phyloP scores from a whole-genome alignment of 2,113 vertebrate species.

The Myotis davidii region DNA sequence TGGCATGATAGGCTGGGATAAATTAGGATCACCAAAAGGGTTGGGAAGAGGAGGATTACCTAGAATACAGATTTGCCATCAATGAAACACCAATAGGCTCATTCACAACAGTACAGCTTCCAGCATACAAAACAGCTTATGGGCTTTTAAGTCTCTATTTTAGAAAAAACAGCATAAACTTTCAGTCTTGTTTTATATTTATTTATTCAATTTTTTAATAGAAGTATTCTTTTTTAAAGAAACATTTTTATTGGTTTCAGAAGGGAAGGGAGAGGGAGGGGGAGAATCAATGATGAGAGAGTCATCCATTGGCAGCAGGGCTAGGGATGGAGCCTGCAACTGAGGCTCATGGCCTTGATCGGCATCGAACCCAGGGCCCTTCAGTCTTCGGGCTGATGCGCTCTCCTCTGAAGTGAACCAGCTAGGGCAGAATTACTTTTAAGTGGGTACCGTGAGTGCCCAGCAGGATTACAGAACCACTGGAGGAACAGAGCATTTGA shows the following conservation, averaged over 20 bases:
- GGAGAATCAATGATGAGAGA: no score
- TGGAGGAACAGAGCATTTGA: constrained; percentile 75
- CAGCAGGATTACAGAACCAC: constrained; percentile 29
- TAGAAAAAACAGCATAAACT: not conserved
- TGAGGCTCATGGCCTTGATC: no score
- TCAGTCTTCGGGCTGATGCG: no score
- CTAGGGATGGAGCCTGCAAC: no score
- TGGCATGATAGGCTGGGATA: constrained; percentile 97
- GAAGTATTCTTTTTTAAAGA: no score
- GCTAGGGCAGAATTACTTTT: not conserved
- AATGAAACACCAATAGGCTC: constrained; percentile 68
- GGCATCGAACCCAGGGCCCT: no score
- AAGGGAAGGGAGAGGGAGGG: no score
- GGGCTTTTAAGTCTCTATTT: not conserved
- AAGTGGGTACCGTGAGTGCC: not conserved
- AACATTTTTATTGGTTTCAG: no score
- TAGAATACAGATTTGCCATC: constrained; percentile 82
- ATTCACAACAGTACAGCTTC: not conserved
- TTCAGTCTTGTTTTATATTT: not conserved
- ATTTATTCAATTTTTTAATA: no score
- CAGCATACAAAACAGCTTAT: constrained; percentile 27
- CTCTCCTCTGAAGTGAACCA: no score
- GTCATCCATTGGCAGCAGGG: no score
- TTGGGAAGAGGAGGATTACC: constrained; percentile 98
- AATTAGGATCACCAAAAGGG: constrained; percentile 97